Percentiles rank a stretch among this genome's conserved stretches.
phyloP scores from a whole-genome alignment of 2,113 vertebrate genomes.

The Mormyrus lacerda region DNA sequence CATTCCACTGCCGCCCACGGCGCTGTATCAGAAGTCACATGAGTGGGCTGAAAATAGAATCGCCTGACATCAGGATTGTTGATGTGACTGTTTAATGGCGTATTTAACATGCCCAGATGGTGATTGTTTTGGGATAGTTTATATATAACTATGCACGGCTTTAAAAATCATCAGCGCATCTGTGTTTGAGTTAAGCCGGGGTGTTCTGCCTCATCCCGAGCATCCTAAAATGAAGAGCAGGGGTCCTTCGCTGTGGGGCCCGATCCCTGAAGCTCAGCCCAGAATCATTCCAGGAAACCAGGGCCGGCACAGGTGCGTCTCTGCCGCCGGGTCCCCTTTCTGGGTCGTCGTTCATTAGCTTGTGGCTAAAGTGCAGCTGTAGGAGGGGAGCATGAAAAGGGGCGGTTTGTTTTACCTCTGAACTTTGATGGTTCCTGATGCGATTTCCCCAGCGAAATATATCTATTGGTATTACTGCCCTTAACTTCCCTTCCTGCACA shows the following conservation, averaged over 20 bases:
- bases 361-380: conserved; percentile 10
- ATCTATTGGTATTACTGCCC: neutral
- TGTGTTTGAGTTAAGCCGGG: neutral
- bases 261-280: neutral
- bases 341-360: neutral
- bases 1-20: neutral
- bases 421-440: neutral
- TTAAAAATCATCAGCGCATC: neutral
- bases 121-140: neutral
- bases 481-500: neutral
- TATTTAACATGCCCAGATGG: neutral
- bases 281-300: conserved; percentile 8
- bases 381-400: neutral
- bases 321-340: neutral
- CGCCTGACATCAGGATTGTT: neutral
- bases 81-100: neutral
- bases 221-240: neutral
- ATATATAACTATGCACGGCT: neutral
- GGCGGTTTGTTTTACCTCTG: neutral
- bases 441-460: neutral
- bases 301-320: neutral
- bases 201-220: neutral
- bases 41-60: neutral
- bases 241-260: neutral
- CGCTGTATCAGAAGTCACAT: neutral